Base-by-base conservation (phyloP, 2,113 vertebrate species). In the Ammodytes dubius region DNA sequence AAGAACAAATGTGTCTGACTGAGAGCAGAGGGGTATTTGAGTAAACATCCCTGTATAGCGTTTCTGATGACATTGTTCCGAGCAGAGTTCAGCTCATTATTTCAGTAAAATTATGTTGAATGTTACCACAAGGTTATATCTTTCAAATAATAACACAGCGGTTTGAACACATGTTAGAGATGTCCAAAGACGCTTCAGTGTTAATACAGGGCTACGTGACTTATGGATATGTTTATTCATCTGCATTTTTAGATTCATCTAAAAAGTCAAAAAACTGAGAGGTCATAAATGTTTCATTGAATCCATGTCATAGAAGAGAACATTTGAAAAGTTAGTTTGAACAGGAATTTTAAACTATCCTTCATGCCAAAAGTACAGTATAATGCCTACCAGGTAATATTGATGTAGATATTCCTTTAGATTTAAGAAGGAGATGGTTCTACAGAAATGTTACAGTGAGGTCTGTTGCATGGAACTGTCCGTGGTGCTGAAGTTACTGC, bases 401-500 rank as follows among this genome's bases (percentile, higher is more conserved):
- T 59, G 47, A 58, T 37, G n/a, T 4, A 35, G 5, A 46, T 19
- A 47, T 13, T 45, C 3, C 1, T 49, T n/a, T 15, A 71, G 59
- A 60, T 54, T 40, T 42, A 35, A 43, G 17, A 67, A 56, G 8
- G 19, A 12, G 56, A 19, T 54, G 37, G 40, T 40, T 2, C n/a
- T 3, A 9, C 27, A 66, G 17, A 67, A 52, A 69, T 17, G 50
- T 50, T 19, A 10, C 27, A 27, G 27, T 27, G 27, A 47, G 11
- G 7, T 40, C 12, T 17, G 9, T 10, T 19, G 43, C 4, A 19
- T 11, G 56, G 52, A 74, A 45, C 81, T 89, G 79, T 90, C 86
- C 82, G 40, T 85, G 86, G 83, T 89, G 46, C 85, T 91, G 73
- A 91, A 88, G 63, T 11, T 40, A 10, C 61, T 6, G 4, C 63